Evolutionary conservation across 1,140 invertebrate genomes (phyloP).

Genomic region (Samia ricini): DNA sequence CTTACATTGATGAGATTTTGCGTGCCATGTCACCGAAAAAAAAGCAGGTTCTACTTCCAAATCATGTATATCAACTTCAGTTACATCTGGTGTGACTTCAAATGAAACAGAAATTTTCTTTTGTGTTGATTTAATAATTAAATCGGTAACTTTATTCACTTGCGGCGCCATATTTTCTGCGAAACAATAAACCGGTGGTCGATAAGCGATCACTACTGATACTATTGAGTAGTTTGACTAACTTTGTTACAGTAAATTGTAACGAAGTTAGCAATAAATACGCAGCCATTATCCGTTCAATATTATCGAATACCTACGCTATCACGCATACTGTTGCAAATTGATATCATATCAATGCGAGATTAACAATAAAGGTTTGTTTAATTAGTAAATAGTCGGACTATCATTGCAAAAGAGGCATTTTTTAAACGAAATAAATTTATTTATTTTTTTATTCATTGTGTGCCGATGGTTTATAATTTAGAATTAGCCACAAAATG

Average conservation of each 20-base stretch:
- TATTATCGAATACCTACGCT: no score
- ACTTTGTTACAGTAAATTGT: neutral
- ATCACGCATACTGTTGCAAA: no score
- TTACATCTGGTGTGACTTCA: constrained; percentile 60
- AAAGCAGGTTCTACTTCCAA: constrained; percentile 49
- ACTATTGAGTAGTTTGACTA: neutral
- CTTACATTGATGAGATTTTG: constrained; percentile 43
- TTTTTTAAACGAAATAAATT: no score
- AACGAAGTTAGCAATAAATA: neutral
- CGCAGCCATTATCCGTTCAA: neutral
- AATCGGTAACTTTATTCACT: constrained; percentile 41
- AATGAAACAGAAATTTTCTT: constrained; percentile 52
- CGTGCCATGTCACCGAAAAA: constrained; percentile 66
- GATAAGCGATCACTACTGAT: neutral
- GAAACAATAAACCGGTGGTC: no score
- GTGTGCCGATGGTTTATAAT: no score
- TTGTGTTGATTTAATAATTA: constrained; percentile 27
- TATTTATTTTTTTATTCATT: no score
- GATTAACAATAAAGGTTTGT: no score
- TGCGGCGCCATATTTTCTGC: constrained; percentile 1
- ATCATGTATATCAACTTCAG: constrained; percentile 34
- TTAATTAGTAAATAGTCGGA: no score
- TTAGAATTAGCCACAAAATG: no score
- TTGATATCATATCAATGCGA: no score
- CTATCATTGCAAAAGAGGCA: no score